phyloP scores from a whole-genome alignment of 1,140 invertebrate species.

The Heliothis virescens region DNA sequence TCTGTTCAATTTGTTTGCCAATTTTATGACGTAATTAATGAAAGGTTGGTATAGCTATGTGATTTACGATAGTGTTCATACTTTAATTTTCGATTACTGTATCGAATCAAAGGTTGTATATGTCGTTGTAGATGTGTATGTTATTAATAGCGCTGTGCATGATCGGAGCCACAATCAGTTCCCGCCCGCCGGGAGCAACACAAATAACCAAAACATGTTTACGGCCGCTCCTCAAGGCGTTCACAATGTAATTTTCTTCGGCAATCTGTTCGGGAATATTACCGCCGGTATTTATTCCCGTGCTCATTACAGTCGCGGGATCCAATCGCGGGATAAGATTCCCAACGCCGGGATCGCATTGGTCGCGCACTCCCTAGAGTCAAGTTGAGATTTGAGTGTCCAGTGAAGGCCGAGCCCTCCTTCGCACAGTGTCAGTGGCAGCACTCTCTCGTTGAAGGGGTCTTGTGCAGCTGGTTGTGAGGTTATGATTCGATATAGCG shows the following conservation, averaged over 20 bases:
- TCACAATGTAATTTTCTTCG: slow-evolving; percentile 62
- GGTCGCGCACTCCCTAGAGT: slow-evolving; percentile 67
- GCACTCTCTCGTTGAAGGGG: neutral
- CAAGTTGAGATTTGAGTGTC: slow-evolving; percentile 55
- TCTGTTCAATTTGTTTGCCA: too few species aligned
- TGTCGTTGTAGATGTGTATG: slow-evolving; percentile 3
- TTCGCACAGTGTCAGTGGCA: neutral
- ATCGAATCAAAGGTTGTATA: too few species aligned
- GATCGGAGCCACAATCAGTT: neutral
- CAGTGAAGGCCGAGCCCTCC: slow-evolving; percentile 20
- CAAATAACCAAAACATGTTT: slow-evolving; percentile 68
- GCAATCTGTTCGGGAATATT: slow-evolving; percentile 60
- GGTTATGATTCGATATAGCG: slow-evolving; percentile 65
- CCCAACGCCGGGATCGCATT: slow-evolving; percentile 59
- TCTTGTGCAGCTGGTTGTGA: slow-evolving; percentile 38
- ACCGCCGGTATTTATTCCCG: slow-evolving; percentile 68
- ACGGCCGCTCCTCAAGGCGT: slow-evolving; percentile 54
- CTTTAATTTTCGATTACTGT: neutral
- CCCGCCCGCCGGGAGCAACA: slow-evolving; percentile 43
- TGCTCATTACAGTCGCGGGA: slow-evolving; percentile 68
- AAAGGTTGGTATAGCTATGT: neutral
- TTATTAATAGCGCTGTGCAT: slow-evolving; percentile 17
- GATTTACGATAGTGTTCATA: neutral
- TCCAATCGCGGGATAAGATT: slow-evolving; percentile 64
- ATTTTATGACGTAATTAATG: too few species aligned